Base-by-base conservation (phyloP, 2,888 invertebrate genomes). In the Axea sp. region DNA sequence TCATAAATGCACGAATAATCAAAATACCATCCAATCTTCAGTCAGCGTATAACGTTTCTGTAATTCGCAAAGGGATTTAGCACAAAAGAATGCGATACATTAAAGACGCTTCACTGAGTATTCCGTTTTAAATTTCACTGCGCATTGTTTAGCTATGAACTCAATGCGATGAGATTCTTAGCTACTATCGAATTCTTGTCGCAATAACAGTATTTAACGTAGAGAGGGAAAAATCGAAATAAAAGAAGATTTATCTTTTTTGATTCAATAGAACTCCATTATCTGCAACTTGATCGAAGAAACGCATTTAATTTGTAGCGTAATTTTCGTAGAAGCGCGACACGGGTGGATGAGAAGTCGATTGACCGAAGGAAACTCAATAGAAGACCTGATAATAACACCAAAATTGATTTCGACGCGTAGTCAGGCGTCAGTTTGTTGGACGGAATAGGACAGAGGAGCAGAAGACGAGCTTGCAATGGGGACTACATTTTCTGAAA, bases 341-440 rank as follows among this genome's bases (percentile, higher is more conserved):
- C 5, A 30, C 43, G 51, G 67, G 73, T 69, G 69, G 73, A 76
- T 75, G 64, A 53, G 60, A 69, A 76, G 72, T 65, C 73, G 73
- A 75, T 69, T 72, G 76, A 60, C 55, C 60, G 55, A 33, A 62
- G 43, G 53, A 75, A 77, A 75, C 67, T 76, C 67, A 55, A 76
- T 77, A 64, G 73, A 76, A 65, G 43, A 14, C 35, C 3, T 55
- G 67, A 67, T 78, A 77, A 76, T 77, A 75, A 71, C 68, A 60
- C 49, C 39, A 64, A 72, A 65, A 77, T 77, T 77, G 77, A 68
- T 75, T 77, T 68, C 60, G 47, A 43, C 69, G 35, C 62, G 53
- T 62, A 71, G 60, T 53, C 24, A 15, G 22, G 39, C 51, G 35
- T 37, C 19, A 11, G 22, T 33, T 43, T 28, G 30, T 3, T 12